These are phyloP conservation scores for Bombus pascuorum DNA, from an alignment of 1,140 invertebrate species.

Conservation along the genomic window DNA sequence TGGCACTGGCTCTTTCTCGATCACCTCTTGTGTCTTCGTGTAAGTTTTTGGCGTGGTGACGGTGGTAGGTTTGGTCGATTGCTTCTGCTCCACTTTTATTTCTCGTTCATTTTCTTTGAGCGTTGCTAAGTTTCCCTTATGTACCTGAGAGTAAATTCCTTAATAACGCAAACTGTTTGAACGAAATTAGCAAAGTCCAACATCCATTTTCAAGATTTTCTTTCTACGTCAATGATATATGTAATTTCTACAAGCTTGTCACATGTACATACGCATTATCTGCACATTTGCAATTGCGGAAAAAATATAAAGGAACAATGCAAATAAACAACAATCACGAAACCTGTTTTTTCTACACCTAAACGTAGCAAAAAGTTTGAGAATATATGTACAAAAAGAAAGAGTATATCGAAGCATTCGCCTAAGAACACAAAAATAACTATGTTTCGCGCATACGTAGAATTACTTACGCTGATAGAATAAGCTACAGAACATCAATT, in stretches of 20 bases:
- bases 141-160: slow-evolving; percentile 77
- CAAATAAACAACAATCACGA: background rate
- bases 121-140: slow-evolving; percentile 80
- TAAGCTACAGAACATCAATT: slow-evolving; percentile 68
- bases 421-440: slow-evolving; percentile 17
- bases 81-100: slow-evolving; percentile 75
- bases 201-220: slow-evolving; percentile 37
- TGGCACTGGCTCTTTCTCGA: slow-evolving; percentile 57
- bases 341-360: slow-evolving; percentile 22
- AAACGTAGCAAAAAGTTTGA: background rate
- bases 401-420: background rate
- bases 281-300: slow-evolving; percentile 20
- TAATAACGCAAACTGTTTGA: slow-evolving; percentile 60
- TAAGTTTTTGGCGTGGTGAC: slow-evolving; percentile 76
- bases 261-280: slow-evolving; percentile 42
- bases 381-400: slow-evolving; percentile 40
- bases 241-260: slow-evolving; percentile 51
- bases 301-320: slow-evolving; percentile 18
- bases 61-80: slow-evolving; percentile 72
- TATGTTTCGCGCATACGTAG: slow-evolving; percentile 57
- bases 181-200: slow-evolving; percentile 31
- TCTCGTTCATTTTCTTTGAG: slow-evolving; percentile 79
- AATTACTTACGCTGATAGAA: slow-evolving; percentile 70
- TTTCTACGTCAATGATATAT: slow-evolving; percentile 18
- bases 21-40: slow-evolving; percentile 69